Evolutionary conservation across 2,888 invertebrate genomes (phyloP), one percentile per base, ranked within the genome.

Genomic region (Synanthedon andrenaeformis): DNA sequence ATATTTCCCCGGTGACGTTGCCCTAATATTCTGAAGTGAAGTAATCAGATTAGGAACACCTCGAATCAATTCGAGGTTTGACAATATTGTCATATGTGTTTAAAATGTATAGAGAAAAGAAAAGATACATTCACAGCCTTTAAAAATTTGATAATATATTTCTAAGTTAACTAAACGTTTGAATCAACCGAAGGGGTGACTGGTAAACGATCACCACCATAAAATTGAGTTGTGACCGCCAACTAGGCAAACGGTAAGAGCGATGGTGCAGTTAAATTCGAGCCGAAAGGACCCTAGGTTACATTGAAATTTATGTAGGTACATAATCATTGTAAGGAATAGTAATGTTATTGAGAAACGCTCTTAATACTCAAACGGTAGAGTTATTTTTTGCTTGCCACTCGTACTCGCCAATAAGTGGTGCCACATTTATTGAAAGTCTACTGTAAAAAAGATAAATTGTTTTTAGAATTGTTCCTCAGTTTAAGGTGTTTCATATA

Each of bases 1-100:
- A 74, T 80, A 81, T 83, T 83, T 83, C 80, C 82, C 82, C 60
- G 56, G 81, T 73, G 82, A 70, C 69, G 17, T 62, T 62, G 60
- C 64, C 71, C 65, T 76, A 74, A 77, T 78, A 79, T 77, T 66
- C 67, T 60, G 59, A 68, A 72, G 73, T 67, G 70, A 62, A 63
- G 71, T 79, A 82, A 83, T 82, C 82, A 67, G 79, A 82, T 83
- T 82, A 35, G 10, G 35, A 10, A 79, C 63, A 67, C 66, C 62
- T 69, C 60, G 66, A 59, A 58, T 56, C 63, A 59, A 64, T 63
- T 62, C 59, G 60, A 55, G 60, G 59, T 58, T 62, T 35, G 35
- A 35, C 35, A 35, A 35, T 62, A 64, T 55, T 56, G 53, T 35
- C 35, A 35, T 35, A 35, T 35, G 35, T 35, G 35, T 35, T 35